Percentiles rank a stretch among this genome's conserved stretches.
Evolutionary conservation across 1,140 invertebrate species (phyloP).

Genomic region (Cheumatopsyche charites): DNA sequence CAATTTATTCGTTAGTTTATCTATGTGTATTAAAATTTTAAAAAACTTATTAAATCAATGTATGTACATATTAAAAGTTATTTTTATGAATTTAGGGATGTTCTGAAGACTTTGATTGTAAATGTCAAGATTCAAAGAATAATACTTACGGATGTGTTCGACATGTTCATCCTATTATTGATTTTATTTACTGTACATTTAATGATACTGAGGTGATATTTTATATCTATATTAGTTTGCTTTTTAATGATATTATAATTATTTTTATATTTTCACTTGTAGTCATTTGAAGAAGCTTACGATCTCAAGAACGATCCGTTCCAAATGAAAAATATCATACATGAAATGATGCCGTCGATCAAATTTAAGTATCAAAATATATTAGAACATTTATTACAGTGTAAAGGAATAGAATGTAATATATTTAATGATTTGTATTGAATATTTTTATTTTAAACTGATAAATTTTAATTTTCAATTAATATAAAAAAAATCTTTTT

Average conservation of each 20-base stretch:
- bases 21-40: neutral
- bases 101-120: constrained; percentile 69
- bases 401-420: constrained; percentile 41
- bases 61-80: neutral
- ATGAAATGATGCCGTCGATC: constrained; percentile 57
- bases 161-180: constrained; percentile 61
- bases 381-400: constrained; percentile 26
- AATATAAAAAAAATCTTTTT: too few species aligned
- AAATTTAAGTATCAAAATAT: constrained; percentile 48
- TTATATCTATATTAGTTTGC: neutral
- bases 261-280: constrained; percentile 48
- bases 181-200: constrained; percentile 80
- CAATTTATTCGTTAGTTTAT: constrained; percentile 64
- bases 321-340: constrained; percentile 70
- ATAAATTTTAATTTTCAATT: too few species aligned
- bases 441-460: neutral
- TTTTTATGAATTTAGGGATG: constrained; percentile 70
- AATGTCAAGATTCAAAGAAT: constrained; percentile 82
- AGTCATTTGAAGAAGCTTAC: constrained; percentile 76
- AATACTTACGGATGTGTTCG: constrained; percentile 84
- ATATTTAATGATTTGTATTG: constrained; percentile 20
- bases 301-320: constrained; percentile 70
- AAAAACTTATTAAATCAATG: neutral
- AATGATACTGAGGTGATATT: constrained; percentile 70
- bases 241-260: neutral